These are phyloP conservation scores for Holothuria glaberrima DNA, from an alignment of 35 echinoderm and acorn worm species.

Conservation along the genomic window DNA sequence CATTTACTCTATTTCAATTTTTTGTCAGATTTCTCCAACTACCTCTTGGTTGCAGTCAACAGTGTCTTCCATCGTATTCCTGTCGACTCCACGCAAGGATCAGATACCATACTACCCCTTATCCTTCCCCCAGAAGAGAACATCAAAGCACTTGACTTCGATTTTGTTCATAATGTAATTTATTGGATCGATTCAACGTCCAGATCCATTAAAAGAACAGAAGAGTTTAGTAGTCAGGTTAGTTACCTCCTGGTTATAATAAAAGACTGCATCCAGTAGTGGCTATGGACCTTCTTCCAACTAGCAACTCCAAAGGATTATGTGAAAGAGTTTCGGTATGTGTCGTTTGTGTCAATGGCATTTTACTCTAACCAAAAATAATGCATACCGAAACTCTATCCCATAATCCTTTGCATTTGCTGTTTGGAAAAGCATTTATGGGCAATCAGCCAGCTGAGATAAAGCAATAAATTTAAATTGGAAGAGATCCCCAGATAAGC, in stretches of 20 bases:
- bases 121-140: not conserved
- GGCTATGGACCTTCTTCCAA: no score
- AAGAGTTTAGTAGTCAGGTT: not conserved
- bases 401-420: not conserved
- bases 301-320: no score
- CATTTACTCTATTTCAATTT: not conserved
- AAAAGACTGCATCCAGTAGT: no score
- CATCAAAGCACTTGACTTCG: slow-evolving; percentile 45
- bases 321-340: no score
- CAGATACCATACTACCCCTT: slow-evolving; percentile 41
- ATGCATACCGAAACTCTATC: no score
- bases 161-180: not conserved
- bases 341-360: no score
- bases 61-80: slow-evolving; percentile 45
- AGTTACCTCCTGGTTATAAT: not conserved
- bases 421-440: no score
- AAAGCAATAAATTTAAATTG: not conserved
- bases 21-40: slow-evolving; percentile 39
- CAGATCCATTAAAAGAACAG: slow-evolving; percentile 22
- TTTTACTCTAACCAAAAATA: no score
- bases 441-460: not conserved
- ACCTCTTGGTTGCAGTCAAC: slow-evolving; percentile 21
- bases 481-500: no score
- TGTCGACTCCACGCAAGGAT: not conserved
- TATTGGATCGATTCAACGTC: slow-evolving; percentile 47